Percentiles rank a stretch among this genome's conserved stretches.
These are phyloP conservation scores for Grallaria varia DNA, from an alignment of 2,113 vertebrate genomes.

Conservation along the genomic window DNA sequence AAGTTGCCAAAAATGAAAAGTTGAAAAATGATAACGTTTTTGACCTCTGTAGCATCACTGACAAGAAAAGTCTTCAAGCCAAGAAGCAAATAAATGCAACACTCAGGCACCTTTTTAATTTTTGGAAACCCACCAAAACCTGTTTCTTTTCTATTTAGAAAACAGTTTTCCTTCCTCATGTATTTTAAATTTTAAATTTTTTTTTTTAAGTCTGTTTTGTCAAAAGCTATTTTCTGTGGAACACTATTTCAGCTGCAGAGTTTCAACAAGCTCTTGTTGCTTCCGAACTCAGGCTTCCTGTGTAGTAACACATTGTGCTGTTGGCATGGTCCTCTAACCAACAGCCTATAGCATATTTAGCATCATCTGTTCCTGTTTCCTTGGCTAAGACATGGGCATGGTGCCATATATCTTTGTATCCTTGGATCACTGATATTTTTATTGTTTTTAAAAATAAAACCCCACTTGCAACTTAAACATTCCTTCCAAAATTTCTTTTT, in stretches of 20 bases:
- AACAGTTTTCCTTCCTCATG: neutral
- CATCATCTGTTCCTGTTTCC: constrained; percentile 54
- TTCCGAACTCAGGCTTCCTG: constrained; percentile 43
- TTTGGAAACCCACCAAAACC: neutral
- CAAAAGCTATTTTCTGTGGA: neutral
- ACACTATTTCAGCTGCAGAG: neutral
- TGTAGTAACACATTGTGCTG: constrained; percentile 1
- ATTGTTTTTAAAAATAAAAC: constrained; percentile 25
- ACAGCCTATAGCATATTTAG: constrained; percentile 51
- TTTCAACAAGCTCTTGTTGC: constrained; percentile 41
- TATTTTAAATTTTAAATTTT: neutral
- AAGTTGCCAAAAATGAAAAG: neutral
- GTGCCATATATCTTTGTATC: constrained; percentile 24
- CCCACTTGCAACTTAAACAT: neutral
- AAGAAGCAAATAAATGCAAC: neutral
- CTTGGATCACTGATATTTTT: neutral
- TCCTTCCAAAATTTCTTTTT: neutral
- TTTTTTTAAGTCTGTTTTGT: neutral
- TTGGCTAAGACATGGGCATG: neutral
- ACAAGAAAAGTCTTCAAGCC: neutral
- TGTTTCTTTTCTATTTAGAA: neutral
- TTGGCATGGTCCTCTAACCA: neutral
- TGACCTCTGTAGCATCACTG: neutral
- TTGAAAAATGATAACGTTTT: neutral
- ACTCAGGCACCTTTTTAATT: neutral